Base-by-base conservation (phyloP, 2,797 vertebrate genomes). In the Alfaro cultratus region DNA sequence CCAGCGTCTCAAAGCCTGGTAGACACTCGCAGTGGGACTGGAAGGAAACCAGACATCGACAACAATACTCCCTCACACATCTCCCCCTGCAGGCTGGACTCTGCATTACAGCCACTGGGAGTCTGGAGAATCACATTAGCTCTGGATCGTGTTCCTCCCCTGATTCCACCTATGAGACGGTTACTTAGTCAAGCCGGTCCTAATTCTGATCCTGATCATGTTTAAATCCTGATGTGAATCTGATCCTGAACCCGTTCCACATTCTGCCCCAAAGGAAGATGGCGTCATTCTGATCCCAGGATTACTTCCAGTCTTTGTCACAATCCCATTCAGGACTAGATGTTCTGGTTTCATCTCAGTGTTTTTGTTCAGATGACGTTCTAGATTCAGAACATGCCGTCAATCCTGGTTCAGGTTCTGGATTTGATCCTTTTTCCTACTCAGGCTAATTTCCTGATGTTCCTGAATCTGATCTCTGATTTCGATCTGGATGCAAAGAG, bases 1-100 rank as follows among this genome's bases (percentile, higher is more conserved):
- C 47, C 79, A 96, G 94, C 26, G 86, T 85, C 0, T 78, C 92
- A 49, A 96, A 98, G 10, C 98, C 96, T n/a, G 96, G 87, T 76
- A 95, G 95, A 93, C 98, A 99, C 88, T 97, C 96, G 11, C 98
- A 99, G 91, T 98, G 97, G 81, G 96, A 97, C 98, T 99, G 86
- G 34, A 51, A 49, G 16, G 26, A 18, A 60, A 41, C 12, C 9
- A 43, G 29, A 29, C 15, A 53, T 49, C 5, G 11, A 31, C 6
- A 34, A 36, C 16, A 72, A 7, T 16, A 23, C 9, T 5, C 64
- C 3, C 4, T 23, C 18, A 21, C 11, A 67, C 64, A 21, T 43
- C 21, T 68, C 41, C 29, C 60, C 36, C 60, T 53, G 23, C 73
- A 80, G 3, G 36, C 73, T 11, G 21, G 31, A 60, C 29, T 29